Conservation (phyloP, 2,888 invertebrate genomes). For the Tribolium freemani region DNA sequence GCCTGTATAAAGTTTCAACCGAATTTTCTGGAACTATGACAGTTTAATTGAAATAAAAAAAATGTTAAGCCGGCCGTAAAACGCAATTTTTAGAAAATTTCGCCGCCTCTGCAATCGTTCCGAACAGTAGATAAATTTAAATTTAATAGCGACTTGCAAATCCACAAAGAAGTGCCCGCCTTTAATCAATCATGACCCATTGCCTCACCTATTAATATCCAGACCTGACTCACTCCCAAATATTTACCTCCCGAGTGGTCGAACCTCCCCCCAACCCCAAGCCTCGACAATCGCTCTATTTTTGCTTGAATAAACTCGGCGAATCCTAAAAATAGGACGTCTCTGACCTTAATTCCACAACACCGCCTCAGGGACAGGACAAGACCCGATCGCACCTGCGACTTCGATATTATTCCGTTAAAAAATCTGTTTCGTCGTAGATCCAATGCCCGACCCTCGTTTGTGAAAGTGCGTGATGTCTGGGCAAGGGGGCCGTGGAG, state of each 20-base stretch:
- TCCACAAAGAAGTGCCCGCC: background rate
- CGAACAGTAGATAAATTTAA: constrained; percentile 8
- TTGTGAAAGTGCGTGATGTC: constrained; percentile 40
- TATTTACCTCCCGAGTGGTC: constrained; percentile 12
- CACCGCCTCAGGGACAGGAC: constrained; percentile 8
- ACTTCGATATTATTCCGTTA: background rate
- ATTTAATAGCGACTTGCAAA: constrained; percentile 11
- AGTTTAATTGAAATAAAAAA: constrained; percentile 3
- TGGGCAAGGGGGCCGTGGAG: constrained; percentile 56
- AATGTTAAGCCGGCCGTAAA: background rate
- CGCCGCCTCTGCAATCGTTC: background rate
- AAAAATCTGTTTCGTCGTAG: constrained; percentile 48
- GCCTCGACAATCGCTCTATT: constrained; percentile 15
- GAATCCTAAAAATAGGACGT: constrained; percentile 22
- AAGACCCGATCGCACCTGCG: background rate
- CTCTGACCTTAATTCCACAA: constrained; percentile 34
- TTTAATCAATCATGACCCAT: constrained; percentile 17
- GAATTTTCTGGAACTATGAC: background rate
- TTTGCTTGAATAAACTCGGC: constrained; percentile 33
- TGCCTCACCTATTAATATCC: constrained; percentile 30
- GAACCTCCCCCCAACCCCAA: background rate
- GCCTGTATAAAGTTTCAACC: background rate
- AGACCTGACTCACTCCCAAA: constrained; percentile 38
- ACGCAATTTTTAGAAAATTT: constrained; percentile 12
- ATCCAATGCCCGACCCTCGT: constrained; percentile 52